Evolutionary conservation across 2,888 invertebrate species (phyloP), one percentile per base, ranked within the genome.

Genomic region (Idaea biselata): DNA sequence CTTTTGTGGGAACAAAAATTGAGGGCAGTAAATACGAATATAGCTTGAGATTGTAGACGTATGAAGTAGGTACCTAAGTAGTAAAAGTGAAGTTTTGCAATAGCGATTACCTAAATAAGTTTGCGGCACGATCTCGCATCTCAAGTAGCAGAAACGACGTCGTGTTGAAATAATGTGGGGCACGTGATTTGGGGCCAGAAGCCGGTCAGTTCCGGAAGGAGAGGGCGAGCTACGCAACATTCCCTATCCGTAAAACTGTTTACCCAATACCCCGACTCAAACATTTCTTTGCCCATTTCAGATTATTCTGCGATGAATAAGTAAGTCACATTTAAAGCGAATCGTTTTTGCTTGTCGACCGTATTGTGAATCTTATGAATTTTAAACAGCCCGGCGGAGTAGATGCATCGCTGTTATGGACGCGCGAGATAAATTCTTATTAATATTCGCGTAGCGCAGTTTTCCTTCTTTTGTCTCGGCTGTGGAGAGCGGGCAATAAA

Each of bases 401-500:
- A 70, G 71, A 73, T 71, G 44, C 44, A 44, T 44, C 44, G 64
- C 71, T 75, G 73, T 76, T 77, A 78, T 74, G 75, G 76, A 72
- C 73, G 74, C 65, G 71, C 74, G 78, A 81, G 81, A 86, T 84
- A 86, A 87, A 83, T 84, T 83, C 83, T 83, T 87, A 86, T 88
- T 88, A 88, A 87, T 86, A 88, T 89, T 86, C 83, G 81, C 78
- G 78, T 70, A 78, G 82, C 77, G 79, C 70, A 77, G 81, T 84
- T 85, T 86, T 81, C 83, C 78, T 85, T 85, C 86, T 88, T 89
- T 90, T 91, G 89, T 90, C 84, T 88, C 78, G 64, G 63, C 76
- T 79, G 79, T 81, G 78, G 76, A 71, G 25, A 25, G 80, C 81
- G 76, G 81, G 88, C 89, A 88, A 88, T 89, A 89, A 89, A 88